Conservation (phyloP, 1,140 invertebrate species). For the Ceratina japonica region DNA sequence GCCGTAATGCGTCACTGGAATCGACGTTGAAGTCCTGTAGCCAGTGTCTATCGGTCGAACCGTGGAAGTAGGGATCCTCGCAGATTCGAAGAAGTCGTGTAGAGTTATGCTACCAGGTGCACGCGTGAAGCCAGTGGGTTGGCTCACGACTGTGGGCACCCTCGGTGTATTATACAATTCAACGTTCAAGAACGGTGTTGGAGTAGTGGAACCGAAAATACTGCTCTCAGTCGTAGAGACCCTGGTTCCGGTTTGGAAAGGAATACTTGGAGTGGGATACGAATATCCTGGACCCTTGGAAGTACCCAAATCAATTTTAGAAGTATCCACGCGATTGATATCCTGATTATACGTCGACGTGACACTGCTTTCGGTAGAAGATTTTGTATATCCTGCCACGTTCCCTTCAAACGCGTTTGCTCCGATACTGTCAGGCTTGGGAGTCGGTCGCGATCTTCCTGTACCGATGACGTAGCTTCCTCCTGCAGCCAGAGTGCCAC, state of each 20-base stretch:
- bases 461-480: conserved; percentile 71
- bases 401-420: conserved; percentile 72
- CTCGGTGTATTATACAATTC: conserved; percentile 62
- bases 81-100: conserved; percentile 58
- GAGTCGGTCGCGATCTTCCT: conserved; percentile 52
- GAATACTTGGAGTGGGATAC: conserved; percentile 60
- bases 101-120: conserved; percentile 52
- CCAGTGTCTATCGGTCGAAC: conserved; percentile 59
- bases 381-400: conserved; percentile 55
- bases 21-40: conserved; percentile 65
- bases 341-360: conserved; percentile 13
- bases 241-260: conserved; percentile 47
- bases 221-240: conserved; percentile 8
- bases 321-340: not conserved
- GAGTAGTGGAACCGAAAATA: conserved; percentile 57
- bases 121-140: conserved; percentile 48
- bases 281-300: conserved; percentile 56
- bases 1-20: conserved; percentile 42
- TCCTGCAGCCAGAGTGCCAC: conserved; percentile 73
- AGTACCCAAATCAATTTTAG: conserved; percentile 18
- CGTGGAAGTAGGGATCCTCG: conserved; percentile 63
- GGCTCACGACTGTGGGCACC: conserved; percentile 19
- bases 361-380: conserved; percentile 8
- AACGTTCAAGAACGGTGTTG: conserved; percentile 59
- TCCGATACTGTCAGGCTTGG: conserved; percentile 69